These are phyloP conservation scores for Isoperla grammatica DNA, from an alignment of 2,888 invertebrate species.

Conservation along the genomic window DNA sequence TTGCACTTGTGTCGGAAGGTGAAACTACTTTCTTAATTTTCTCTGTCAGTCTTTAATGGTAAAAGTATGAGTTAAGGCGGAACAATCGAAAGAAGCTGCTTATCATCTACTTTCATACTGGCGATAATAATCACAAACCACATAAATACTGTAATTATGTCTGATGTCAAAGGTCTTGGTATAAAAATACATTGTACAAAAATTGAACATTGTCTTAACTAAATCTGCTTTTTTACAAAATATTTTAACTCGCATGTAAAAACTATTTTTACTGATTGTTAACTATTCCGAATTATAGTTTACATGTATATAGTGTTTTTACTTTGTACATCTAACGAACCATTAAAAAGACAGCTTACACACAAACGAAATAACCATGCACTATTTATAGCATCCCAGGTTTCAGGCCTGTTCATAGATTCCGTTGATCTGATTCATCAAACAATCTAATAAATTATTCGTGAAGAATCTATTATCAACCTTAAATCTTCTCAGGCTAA, in stretches of 20 bases:
- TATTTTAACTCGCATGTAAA: constrained; percentile 2
- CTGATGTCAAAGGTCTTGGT: neutral
- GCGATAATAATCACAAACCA: too few relatives aligned
- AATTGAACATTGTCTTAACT: neutral
- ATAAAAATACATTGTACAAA: neutral
- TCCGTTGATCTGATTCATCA: too few relatives aligned
- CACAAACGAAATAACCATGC: too few relatives aligned
- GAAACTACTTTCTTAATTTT: neutral
- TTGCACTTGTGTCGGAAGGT: neutral
- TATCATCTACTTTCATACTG: neutral
- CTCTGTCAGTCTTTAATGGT: neutral
- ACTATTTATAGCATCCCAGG: too few relatives aligned
- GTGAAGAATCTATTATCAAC: too few relatives aligned
- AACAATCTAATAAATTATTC: too few relatives aligned
- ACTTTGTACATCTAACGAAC: too few relatives aligned
- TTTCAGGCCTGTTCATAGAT: too few relatives aligned
- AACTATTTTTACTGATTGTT: neutral
- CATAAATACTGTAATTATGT: neutral
- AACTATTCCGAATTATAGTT: neutral
- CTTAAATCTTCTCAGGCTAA: too few relatives aligned
- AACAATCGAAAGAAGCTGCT: neutral
- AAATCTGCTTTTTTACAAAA: neutral
- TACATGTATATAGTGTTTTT: too few relatives aligned
- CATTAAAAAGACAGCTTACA: too few relatives aligned
- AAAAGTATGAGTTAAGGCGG: neutral